Conservation (phyloP, 2,888 invertebrate species). For the Aelia acuminata region DNA sequence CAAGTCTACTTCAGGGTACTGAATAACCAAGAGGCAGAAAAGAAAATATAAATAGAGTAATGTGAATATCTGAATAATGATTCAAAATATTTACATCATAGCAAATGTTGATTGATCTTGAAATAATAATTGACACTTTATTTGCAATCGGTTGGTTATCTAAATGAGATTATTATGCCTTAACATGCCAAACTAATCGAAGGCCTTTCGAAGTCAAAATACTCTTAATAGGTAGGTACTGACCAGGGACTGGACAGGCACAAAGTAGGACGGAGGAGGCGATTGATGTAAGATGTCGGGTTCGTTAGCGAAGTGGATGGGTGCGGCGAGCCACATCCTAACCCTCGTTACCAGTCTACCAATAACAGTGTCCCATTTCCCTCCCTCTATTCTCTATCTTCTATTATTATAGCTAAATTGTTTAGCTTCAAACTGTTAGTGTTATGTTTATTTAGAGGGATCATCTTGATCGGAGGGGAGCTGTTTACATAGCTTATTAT, state of each 20-base stretch:
- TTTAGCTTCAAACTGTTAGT: neutral
- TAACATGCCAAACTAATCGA: neutral
- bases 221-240: neutral
- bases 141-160: neutral
- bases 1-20: too few species aligned
- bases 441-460: too few species aligned
- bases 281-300: conserved; percentile 18
- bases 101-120: too few species aligned
- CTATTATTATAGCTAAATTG: neutral
- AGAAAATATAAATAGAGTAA: too few species aligned
- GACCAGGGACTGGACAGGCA: neutral
- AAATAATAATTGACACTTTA: neutral
- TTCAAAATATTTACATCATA: too few species aligned
- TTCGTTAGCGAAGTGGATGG: neutral
- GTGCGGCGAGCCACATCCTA: neutral
- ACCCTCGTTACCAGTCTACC: neutral
- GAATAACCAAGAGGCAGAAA: too few species aligned
- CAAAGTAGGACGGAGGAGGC: neutral
- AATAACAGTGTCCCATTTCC: conserved; percentile 14
- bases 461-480: neutral
- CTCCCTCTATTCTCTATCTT: neutral
- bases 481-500: neutral
- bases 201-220: neutral
- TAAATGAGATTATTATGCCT: neutral
- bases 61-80: too few species aligned